A percentile compares a stretch with the other conserved stretches of the same genome.
Conservation (phyloP, 1,140 invertebrate genomes). For the Argopecten irradians region DNA sequence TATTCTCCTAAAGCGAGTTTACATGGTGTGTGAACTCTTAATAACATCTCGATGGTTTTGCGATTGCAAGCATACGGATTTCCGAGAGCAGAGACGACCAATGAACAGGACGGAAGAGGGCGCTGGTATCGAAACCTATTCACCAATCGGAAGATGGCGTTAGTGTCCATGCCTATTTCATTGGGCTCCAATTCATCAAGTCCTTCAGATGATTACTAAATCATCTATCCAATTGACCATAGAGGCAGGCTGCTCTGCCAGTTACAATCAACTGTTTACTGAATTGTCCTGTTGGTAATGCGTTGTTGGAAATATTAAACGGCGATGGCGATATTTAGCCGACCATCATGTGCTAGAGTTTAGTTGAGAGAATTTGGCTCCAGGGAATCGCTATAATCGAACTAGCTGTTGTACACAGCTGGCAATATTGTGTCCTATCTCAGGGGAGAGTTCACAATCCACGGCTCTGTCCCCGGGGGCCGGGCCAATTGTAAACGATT, state of each 20-base stretch:
- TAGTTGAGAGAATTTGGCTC: neutral
- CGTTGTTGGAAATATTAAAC: neutral
- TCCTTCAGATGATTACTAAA: neutral
- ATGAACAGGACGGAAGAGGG: neutral
- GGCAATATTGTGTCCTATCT: neutral
- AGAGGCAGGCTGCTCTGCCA: neutral
- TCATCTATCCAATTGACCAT: neutral
- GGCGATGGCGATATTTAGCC: neutral
- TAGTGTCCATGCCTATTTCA: neutral
- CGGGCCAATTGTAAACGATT: neutral
- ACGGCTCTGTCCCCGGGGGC: neutral
- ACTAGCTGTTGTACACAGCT: conserved; percentile 4
- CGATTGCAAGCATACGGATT: neutral
- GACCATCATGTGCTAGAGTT: neutral
- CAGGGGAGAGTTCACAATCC: neutral
- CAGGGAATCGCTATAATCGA: neutral
- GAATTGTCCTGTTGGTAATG: neutral
- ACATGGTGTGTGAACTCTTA: neutral
- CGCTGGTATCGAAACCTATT: neutral
- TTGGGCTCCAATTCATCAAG: neutral
- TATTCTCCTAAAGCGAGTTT: neutral
- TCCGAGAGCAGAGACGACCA: neutral
- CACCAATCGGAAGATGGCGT: neutral
- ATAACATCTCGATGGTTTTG: neutral
- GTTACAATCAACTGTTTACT: neutral